Percentiles rank a stretch among this genome's conserved stretches.
phyloP scores from a whole-genome alignment of 2,888 invertebrate genomes.

The Allophyes oxyacanthae region DNA sequence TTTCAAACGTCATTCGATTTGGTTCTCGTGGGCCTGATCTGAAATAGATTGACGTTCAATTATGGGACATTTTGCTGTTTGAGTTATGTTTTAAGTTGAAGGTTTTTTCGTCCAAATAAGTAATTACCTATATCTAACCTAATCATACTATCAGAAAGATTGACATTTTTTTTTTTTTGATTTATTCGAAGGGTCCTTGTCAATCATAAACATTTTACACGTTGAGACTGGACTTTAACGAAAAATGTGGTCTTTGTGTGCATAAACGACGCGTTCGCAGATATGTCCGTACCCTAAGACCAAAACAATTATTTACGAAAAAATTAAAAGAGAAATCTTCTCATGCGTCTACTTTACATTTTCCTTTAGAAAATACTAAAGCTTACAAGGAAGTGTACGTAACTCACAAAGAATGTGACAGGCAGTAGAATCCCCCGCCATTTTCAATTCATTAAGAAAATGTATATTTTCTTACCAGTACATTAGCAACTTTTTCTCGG shows the following conservation, averaged over 20 bases:
- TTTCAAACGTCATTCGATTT: conserved; percentile 52
- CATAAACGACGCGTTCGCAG: too few species aligned
- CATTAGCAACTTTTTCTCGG: conserved; percentile 39
- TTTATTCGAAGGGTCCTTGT: too few species aligned
- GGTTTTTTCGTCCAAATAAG: conserved; percentile 3
- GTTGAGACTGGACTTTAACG: too few species aligned
- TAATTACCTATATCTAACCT: too few species aligned
- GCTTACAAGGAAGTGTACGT: conserved; percentile 7
- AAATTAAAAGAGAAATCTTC: background rate
- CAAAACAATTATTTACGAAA: background rate
- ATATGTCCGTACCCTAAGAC: too few species aligned
- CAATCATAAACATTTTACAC: too few species aligned
- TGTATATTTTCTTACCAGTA: conserved; percentile 37
- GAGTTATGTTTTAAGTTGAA: conserved; percentile 13
- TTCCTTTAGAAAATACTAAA: conserved; percentile 2
- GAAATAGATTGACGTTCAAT: conserved; percentile 52
- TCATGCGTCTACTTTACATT: background rate
- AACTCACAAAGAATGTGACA: conserved; percentile 17
- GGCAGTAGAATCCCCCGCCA: conserved; percentile 11
- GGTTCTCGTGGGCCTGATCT: conserved; percentile 42
- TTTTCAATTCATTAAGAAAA: conserved; percentile 50
- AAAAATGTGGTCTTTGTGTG: too few species aligned
- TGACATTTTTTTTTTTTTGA: too few species aligned
- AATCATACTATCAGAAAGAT: too few species aligned
- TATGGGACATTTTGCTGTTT: conserved; percentile 36